Evolutionary conservation across 2,888 invertebrate genomes (phyloP), one percentile per base, ranked within the genome.

Genomic region (Stratiomys singularior): DNA sequence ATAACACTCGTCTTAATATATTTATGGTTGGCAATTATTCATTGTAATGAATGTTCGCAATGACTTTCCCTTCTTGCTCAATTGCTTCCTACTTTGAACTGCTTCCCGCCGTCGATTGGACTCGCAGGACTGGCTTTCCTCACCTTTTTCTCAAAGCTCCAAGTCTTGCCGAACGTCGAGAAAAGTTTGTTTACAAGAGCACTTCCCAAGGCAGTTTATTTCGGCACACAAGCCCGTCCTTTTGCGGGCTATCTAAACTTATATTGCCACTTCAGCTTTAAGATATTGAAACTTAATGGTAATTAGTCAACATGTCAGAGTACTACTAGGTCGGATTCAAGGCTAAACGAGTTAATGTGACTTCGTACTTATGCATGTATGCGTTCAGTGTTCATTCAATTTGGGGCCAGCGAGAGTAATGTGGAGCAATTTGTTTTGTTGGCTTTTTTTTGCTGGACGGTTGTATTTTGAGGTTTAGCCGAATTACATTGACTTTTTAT

Each of bases 21-120:
- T 64, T 64, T 64, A 64, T 64, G 64, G 30, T 25, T 30, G 21
- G 64, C 64, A 28, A 64, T 64, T 64, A 64, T 64, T 64, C 64
- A 64, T 64, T n/a, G 30, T 64, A 64, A 64, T 64, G 64, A 64
- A 25, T 64, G 64, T 64, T 15, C 64, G 28, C 18, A 7, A 64
- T 64, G 64, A 28, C n/a, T 60, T 25, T 64, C 28, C 64, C 25
- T 25, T 37, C 37, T 52, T 52, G 15, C 52, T 52, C 52, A n/a
- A 52, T 52, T 52, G 52, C 52, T 52, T 52, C 15, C 52, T 13
- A 52, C 15, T 60, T 64, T 64, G 64, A 64, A 52, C 52, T 18
- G 52, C 52, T 52, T 37, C 37, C 3, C 37, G 15, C 52, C 52
- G 44, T 7, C 7, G 52, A 18, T 4, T 27, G 28, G 28, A 13